These are phyloP conservation scores for Stenodera caucasica DNA, from an alignment of 2,888 invertebrate species.

Conservation along the genomic window DNA sequence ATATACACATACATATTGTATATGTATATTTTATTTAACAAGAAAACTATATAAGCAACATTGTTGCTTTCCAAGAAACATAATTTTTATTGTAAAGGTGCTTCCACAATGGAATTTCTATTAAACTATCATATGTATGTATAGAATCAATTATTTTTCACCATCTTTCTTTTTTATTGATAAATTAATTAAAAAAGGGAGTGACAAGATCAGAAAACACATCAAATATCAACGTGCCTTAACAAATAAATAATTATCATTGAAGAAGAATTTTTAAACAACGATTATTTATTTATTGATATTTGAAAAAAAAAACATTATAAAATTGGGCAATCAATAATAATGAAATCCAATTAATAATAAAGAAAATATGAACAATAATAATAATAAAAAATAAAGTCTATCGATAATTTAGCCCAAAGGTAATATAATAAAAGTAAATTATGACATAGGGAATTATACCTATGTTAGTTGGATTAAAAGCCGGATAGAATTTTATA, in stretches of 20 bases:
- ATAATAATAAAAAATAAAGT: neutral
- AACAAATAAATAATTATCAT: too few relatives aligned
- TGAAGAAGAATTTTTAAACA: too few relatives aligned
- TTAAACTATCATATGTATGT: too few relatives aligned
- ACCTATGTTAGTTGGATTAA: constrained; percentile 5
- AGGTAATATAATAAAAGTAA: constrained; percentile 7
- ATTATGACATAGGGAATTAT: constrained; percentile 8
- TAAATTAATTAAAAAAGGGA: too few relatives aligned
- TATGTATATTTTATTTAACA: neutral
- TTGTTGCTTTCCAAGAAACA: neutral
- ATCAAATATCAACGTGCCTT: too few relatives aligned
- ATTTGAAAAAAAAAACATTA: too few relatives aligned
- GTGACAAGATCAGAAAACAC: too few relatives aligned
- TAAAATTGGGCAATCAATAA: too few relatives aligned
- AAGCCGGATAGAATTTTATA: constrained; percentile 4
- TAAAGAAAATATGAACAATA: neutral
- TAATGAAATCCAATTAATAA: neutral
- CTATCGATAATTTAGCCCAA: neutral
- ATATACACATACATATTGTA: too few relatives aligned
- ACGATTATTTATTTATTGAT: too few relatives aligned
- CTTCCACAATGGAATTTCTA: neutral
- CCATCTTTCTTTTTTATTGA: too few relatives aligned
- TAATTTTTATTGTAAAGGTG: neutral
- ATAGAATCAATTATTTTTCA: too few relatives aligned
- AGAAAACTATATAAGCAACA: neutral